Evolutionary conservation across 2,888 invertebrate species (phyloP).

Genomic region (Rhopalosiphum nymphaeae): DNA sequence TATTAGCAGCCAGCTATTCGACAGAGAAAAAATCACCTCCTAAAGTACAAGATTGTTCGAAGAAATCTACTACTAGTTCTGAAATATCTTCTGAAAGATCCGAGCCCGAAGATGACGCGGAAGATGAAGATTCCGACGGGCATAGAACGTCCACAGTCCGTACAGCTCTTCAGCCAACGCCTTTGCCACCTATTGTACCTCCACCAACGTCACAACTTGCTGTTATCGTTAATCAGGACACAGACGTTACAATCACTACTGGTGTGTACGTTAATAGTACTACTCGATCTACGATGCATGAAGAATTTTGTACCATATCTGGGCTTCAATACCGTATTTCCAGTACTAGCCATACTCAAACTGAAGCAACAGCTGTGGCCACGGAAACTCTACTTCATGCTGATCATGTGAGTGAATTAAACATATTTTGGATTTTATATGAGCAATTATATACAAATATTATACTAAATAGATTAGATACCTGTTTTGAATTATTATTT

Average conservation of each 20-base stretch:
- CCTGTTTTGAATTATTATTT: background rate
- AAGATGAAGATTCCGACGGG: conserved; percentile 70
- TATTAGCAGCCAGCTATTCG: conserved; percentile 87
- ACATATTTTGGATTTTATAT: background rate
- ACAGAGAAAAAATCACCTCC: conserved; percentile 74
- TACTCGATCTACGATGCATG: conserved; percentile 81
- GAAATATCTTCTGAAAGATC: conserved; percentile 70
- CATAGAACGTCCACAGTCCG: conserved; percentile 24
- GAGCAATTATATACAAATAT: background rate
- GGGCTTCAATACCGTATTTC: conserved; percentile 90
- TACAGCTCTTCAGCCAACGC: conserved; percentile 7
- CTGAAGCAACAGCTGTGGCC: conserved; percentile 83
- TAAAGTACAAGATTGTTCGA: conserved; percentile 62
- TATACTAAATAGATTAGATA: background rate
- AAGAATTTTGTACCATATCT: conserved; percentile 86
- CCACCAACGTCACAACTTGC: conserved; percentile 69
- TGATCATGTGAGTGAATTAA: conserved; percentile 67
- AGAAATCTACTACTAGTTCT: conserved; percentile 69
- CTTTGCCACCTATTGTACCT: conserved; percentile 53
- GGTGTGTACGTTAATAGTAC: conserved; percentile 85
- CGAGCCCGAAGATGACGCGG: conserved; percentile 71
- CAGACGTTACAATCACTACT: conserved; percentile 89
- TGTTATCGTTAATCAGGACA: conserved; percentile 87
- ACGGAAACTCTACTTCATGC: conserved; percentile 68
- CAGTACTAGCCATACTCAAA: conserved; percentile 87